phyloP scores from a whole-genome alignment of 30 jellyfish, hydroid and myxozoan species.

The Cassiopea xamachana region DNA sequence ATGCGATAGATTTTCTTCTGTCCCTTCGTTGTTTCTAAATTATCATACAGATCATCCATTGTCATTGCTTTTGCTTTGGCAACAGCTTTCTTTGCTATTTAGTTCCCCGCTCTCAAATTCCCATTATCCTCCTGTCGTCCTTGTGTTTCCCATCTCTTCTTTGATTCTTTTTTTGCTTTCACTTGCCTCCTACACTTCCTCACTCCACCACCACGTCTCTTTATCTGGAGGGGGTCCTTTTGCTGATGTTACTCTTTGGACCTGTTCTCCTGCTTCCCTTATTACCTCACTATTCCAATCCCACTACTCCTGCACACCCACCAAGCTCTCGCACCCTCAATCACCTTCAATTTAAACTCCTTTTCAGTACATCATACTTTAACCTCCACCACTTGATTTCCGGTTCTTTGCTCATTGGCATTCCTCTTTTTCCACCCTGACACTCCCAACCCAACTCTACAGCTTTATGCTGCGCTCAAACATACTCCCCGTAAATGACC shows the following conservation, averaged over 20 bases:
- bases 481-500: not conserved
- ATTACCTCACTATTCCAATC: not conserved
- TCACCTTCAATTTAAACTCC: not conserved
- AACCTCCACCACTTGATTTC: not conserved
- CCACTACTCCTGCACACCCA: not conserved
- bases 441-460: not conserved
- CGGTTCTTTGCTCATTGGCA: not conserved
- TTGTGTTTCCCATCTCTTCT: not conserved
- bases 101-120: not conserved
- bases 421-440: too few species aligned
- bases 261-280: not conserved
- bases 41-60: not conserved
- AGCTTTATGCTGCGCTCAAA: not conserved
- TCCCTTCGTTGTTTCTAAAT: not conserved
- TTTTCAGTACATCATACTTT: not conserved
- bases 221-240: conserved; percentile 2
- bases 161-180: not conserved
- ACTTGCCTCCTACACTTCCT: not conserved
- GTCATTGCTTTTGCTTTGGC: conserved; percentile 13
- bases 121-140: not conserved
- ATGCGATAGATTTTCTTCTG: not conserved
- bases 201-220: conserved; percentile 45
- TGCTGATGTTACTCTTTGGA: not conserved
- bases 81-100: conserved; percentile 15
- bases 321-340: not conserved